Evolutionary conservation across 2,888 invertebrate species (phyloP).

Genomic region (Drosophila suboccidentalis): DNA sequence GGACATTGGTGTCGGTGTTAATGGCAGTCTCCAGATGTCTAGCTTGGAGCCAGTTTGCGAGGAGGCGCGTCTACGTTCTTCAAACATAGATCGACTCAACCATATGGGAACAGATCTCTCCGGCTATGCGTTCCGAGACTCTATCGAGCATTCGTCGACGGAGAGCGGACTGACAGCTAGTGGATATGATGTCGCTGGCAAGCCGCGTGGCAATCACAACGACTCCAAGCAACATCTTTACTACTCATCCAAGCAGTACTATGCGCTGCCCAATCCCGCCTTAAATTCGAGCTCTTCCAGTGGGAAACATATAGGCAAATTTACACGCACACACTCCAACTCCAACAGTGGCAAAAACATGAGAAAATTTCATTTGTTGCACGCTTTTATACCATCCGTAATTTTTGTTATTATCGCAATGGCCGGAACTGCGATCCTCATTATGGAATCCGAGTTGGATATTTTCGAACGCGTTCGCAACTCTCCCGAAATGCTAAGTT

Average conservation of each 20-base stretch:
- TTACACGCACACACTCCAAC: constrained; percentile 59
- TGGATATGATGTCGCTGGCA: constrained; percentile 74
- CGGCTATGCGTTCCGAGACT: constrained; percentile 90
- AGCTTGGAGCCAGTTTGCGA: constrained; percentile 90
- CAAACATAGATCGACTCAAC: constrained; percentile 79
- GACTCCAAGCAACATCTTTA: constrained; percentile 70
- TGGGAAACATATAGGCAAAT: constrained; percentile 55
- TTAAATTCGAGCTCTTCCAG: constrained; percentile 74
- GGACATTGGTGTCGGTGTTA: constrained; percentile 58
- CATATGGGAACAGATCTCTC: constrained; percentile 80
- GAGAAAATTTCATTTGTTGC: constrained; percentile 88
- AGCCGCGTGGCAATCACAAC: constrained; percentile 59
- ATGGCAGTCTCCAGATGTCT: constrained; percentile 72
- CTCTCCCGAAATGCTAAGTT: constrained; percentile 91
- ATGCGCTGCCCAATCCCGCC: constrained; percentile 71
- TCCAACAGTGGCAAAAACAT: constrained; percentile 84
- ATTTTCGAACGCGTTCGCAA: constrained; percentile 89
- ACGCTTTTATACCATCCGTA: constrained; percentile 92
- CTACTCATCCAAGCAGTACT: constrained; percentile 73
- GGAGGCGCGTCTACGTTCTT: constrained; percentile 86
- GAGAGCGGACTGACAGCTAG: constrained; percentile 88
- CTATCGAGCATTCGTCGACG: constrained; percentile 92
- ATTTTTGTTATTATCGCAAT: constrained; percentile 90
- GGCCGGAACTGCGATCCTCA: constrained; percentile 89
- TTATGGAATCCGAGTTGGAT: constrained; percentile 93